These are phyloP conservation scores for Pristionchus fissidentatus DNA, from an alignment of 2,888 invertebrate genomes.

Conservation along the genomic window DNA sequence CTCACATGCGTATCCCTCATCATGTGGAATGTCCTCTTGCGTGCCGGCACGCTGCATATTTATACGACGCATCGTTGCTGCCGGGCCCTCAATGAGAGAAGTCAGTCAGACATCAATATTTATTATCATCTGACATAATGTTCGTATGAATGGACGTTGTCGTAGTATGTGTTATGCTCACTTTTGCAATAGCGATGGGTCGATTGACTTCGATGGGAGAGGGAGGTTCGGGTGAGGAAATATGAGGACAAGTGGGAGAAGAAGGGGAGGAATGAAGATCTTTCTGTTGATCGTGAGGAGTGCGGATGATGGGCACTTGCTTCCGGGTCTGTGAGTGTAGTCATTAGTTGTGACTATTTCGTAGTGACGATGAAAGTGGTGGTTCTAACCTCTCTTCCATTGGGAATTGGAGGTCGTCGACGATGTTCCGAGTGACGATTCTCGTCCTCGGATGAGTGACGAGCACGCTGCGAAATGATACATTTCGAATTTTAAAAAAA, in stretches of 20 bases:
- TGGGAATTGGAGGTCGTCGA: neutral
- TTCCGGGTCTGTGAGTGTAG: neutral
- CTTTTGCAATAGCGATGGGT: neutral
- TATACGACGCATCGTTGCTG: constrained; percentile 7
- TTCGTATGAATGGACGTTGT: too few species aligned
- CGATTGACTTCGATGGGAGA: neutral
- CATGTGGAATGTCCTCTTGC: neutral
- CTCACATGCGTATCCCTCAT: constrained; percentile 15
- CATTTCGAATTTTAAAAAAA: too few species aligned
- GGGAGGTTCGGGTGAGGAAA: neutral
- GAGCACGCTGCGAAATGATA: neutral
- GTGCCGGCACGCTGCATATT: constrained; percentile 9
- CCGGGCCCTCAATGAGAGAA: neutral
- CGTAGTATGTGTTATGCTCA: too few species aligned
- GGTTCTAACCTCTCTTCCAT: neutral
- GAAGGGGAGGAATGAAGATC: too few species aligned
- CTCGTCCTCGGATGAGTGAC: constrained; percentile 22
- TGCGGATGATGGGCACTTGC: neutral
- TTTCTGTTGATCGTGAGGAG: too few species aligned
- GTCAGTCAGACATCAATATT: neutral
- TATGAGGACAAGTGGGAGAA: neutral
- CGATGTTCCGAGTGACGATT: neutral
- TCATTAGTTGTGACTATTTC: neutral
- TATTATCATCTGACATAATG: neutral
- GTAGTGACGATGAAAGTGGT: neutral